Conservation (phyloP, 2,888 invertebrate species). For the Sinohyriopsis cumingii region DNA sequence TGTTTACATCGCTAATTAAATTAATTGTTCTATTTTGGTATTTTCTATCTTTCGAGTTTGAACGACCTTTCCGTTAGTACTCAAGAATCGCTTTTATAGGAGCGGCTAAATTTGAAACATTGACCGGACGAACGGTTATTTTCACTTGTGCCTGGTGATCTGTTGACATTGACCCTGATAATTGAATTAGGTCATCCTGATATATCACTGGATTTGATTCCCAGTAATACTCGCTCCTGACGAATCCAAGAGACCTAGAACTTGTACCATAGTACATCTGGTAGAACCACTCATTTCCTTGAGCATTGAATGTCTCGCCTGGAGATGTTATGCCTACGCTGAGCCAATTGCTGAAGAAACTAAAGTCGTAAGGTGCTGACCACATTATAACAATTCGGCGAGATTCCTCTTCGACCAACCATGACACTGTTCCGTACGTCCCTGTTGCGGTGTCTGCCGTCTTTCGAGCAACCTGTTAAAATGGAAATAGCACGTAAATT, state of each 20-base stretch:
- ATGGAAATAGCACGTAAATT: too few relatives aligned
- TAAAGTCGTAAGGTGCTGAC: conserved; percentile 15
- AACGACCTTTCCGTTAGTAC: too few relatives aligned
- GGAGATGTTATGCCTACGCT: conserved; percentile 7
- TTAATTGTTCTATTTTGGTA: too few relatives aligned
- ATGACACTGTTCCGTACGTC: conserved; percentile 12
- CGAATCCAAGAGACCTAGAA: background rate
- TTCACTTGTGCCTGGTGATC: conserved; percentile 11
- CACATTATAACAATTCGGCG: conserved; percentile 17
- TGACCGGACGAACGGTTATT: conserved; percentile 7
- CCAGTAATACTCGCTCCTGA: background rate
- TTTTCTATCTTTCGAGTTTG: too few relatives aligned
- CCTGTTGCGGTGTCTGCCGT: background rate
- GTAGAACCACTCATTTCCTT: conserved; percentile 3
- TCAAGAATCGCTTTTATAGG: too few relatives aligned
- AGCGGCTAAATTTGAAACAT: background rate
- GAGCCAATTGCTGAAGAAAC: conserved; percentile 11
- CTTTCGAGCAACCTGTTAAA: background rate
- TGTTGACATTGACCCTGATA: conserved; percentile 12
- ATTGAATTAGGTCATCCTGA: conserved; percentile 9
- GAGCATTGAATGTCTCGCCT: background rate
- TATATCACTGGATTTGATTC: background rate
- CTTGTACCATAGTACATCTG: conserved; percentile 9
- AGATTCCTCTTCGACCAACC: conserved; percentile 5
- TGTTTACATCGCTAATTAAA: too few relatives aligned